A percentile compares a stretch with the other conserved stretches of the same genome.
phyloP scores from a whole-genome alignment of 2,888 invertebrate genomes.

The Zygogramma bicolorata region DNA sequence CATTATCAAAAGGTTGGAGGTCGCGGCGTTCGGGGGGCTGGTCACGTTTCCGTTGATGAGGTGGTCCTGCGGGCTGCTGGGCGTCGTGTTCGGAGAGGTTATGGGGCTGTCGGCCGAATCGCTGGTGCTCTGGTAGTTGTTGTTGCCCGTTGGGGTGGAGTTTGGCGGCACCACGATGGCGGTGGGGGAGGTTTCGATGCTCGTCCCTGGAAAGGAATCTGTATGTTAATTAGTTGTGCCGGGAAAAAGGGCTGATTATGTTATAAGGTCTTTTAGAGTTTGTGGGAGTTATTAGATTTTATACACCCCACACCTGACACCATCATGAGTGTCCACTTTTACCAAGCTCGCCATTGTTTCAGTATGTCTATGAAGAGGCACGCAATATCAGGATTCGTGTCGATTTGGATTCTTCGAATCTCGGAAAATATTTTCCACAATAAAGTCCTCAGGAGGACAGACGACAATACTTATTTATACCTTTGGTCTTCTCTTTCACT shows the following conservation, averaged over 20 bases:
- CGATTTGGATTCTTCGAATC: too few species aligned
- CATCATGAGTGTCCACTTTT: too few species aligned
- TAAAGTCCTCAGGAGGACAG: too few species aligned
- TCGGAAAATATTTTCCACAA: too few species aligned
- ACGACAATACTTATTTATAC: too few species aligned
- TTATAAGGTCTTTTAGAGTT: too few species aligned
- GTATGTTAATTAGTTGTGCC: slow-evolving; percentile 48
- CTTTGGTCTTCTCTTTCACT: too few species aligned
- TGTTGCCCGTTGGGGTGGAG: slow-evolving; percentile 51
- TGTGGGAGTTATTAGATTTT: neutral
- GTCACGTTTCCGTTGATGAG: slow-evolving; percentile 62
- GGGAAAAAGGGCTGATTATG: neutral
- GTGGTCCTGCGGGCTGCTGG: slow-evolving; percentile 64
- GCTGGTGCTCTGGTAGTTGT: slow-evolving; percentile 70
- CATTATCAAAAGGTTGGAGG: slow-evolving; percentile 66
- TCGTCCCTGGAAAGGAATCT: slow-evolving; percentile 65
- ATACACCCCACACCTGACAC: neutral
- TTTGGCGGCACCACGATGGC: slow-evolving; percentile 60
- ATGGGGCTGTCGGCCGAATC: slow-evolving; percentile 71
- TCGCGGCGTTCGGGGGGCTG: slow-evolving; percentile 63
- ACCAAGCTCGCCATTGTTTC: too few species aligned
- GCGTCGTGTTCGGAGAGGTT: slow-evolving; percentile 67
- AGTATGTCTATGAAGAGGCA: too few species aligned
- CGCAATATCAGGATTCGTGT: too few species aligned
- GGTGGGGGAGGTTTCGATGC: slow-evolving; percentile 65